phyloP scores from a whole-genome alignment of 2,888 invertebrate species.

The Augochlorella aurata region DNA sequence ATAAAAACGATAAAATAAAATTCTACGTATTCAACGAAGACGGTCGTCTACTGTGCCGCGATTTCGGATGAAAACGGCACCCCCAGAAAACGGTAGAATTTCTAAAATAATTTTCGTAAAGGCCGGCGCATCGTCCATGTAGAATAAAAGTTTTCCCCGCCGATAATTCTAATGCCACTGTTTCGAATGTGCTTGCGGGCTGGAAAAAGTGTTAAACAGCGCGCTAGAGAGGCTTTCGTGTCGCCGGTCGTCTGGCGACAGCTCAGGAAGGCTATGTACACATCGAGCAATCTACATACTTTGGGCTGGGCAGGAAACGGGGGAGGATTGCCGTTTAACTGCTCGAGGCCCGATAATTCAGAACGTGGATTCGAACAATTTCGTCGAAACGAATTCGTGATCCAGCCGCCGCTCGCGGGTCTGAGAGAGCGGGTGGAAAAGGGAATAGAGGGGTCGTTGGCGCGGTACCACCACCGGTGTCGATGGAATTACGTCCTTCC shows the following conservation, averaged over 20 bases:
- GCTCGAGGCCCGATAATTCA: slow-evolving; percentile 64
- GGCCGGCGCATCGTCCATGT: not conserved
- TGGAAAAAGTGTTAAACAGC: not conserved
- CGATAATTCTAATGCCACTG: not conserved
- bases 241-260: slow-evolving; percentile 28
- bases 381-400: slow-evolving; percentile 69
- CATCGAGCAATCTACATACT: slow-evolving; percentile 14
- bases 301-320: slow-evolving; percentile 28
- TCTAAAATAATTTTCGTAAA: not conserved
- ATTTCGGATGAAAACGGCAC: no score
- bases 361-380: slow-evolving; percentile 66
- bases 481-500: slow-evolving; percentile 69
- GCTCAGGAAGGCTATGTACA: slow-evolving; percentile 3
- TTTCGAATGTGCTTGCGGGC: not conserved
- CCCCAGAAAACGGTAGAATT: no score
- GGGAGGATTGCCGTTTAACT: slow-evolving; percentile 57
- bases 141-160: not conserved
- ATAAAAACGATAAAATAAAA: no score
- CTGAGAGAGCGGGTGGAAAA: slow-evolving; percentile 36
- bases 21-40: no score
- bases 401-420: slow-evolving; percentile 52
- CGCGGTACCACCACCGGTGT: slow-evolving; percentile 65
- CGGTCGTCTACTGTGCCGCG: no score
- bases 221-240: not conserved
- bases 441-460: slow-evolving; percentile 52